Evolutionary conservation across 2,797 vertebrate species (phyloP).

Genomic region (Choloepus didactylus): DNA sequence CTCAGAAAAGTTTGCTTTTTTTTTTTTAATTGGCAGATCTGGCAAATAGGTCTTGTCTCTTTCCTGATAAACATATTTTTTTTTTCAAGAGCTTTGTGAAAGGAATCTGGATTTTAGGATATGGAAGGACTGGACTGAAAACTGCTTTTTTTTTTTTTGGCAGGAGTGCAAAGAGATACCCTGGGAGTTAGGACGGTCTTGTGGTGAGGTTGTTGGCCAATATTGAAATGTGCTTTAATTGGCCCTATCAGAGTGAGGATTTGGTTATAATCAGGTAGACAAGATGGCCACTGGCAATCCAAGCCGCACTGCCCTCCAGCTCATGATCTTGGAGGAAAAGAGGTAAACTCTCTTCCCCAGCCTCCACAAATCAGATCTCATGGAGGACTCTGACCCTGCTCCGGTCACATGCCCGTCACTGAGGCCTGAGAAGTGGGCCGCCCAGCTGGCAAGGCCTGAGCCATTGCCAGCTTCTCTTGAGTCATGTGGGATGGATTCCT

Average conservation of each 20-base stretch:
- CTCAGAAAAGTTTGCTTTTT: neutral
- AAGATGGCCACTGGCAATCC: neutral
- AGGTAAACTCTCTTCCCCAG: neutral
- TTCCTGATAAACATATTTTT: neutral
- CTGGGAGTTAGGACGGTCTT: neutral
- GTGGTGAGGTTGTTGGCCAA: neutral
- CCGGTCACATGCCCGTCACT: neutral
- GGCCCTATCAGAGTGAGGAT: neutral
- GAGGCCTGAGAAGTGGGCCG: neutral
- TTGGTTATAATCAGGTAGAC: neutral
- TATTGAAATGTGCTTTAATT: neutral
- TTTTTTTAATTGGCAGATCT: conserved; percentile 20
- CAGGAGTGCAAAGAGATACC: neutral
- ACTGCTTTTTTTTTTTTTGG: neutral
- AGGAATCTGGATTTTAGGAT: conserved; percentile 53
- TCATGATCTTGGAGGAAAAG: neutral
- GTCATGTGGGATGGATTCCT: neutral
- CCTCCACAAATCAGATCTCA: neutral
- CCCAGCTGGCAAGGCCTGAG: neutral
- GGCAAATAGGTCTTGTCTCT: neutral
- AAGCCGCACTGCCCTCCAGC: too few species aligned
- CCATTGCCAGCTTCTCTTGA: neutral
- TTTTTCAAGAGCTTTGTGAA: neutral
- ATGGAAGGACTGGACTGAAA: neutral
- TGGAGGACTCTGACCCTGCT: neutral